Conservation (phyloP, 2,113 vertebrate species). For the Harpagus bidentatus region DNA sequence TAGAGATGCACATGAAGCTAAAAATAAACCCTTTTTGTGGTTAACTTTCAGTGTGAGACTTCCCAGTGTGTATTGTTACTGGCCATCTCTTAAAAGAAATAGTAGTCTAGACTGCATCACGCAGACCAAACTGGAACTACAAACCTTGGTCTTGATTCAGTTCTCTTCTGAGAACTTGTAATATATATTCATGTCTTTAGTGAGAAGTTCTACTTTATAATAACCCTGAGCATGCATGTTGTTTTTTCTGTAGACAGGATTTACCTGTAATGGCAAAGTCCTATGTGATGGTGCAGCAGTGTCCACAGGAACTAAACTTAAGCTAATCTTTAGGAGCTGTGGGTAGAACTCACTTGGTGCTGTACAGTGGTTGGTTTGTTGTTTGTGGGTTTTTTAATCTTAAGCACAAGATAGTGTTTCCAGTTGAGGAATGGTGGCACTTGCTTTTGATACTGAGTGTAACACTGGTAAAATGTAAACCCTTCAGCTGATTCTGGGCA, state of each 20-base stretch:
- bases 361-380: not conserved
- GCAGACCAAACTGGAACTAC: not conserved
- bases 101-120: not conserved
- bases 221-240: too few species aligned
- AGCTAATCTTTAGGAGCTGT: not conserved
- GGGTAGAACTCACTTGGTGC: not conserved
- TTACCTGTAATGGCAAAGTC: not conserved
- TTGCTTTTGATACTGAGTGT: not conserved
- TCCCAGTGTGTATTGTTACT: not conserved
- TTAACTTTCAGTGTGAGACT: not conserved
- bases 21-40: slow-evolving; percentile 71
- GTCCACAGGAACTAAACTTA: not conserved
- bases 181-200: not conserved
- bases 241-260: not conserved
- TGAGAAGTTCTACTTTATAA: not conserved
- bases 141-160: not conserved
- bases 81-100: not conserved
- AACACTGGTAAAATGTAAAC: not conserved
- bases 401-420: not conserved
- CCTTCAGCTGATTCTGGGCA: not conserved
- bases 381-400: not conserved
- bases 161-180: not conserved
- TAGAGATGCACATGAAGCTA: slow-evolving; percentile 64
- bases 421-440: rapidly evolving
- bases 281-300: not conserved